These are phyloP conservation scores for Azorinus chamasolen DNA, from an alignment of 2,888 invertebrate species.

Conservation along the genomic window DNA sequence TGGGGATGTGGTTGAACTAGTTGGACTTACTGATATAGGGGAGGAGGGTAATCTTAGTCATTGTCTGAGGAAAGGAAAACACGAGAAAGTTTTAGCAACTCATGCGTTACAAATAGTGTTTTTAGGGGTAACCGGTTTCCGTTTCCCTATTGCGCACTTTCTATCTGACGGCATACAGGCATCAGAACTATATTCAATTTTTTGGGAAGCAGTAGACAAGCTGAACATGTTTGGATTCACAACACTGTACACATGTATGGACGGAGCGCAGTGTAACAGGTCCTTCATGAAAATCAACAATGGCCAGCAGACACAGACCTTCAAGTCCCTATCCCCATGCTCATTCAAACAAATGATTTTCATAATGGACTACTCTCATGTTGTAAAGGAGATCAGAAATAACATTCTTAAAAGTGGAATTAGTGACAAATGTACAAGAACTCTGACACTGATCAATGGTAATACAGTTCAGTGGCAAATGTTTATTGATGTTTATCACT, in stretches of 20 bases:
- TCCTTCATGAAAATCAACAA: conserved; percentile 32
- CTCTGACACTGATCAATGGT: background rate
- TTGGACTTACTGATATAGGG: conserved; percentile 49
- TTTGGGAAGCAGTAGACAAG: conserved; percentile 52
- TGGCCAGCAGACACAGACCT: background rate
- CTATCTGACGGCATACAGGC: conserved; percentile 31
- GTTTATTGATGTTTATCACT: conserved; percentile 26
- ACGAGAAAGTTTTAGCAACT: conserved; percentile 29
- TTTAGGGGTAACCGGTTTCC: conserved; percentile 55
- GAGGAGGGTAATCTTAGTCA: conserved; percentile 47
- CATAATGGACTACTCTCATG: conserved; percentile 28
- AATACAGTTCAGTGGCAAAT: conserved; percentile 28
- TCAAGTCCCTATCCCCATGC: conserved; percentile 3
- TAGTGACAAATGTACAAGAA: background rate
- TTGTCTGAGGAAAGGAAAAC: conserved; percentile 33
- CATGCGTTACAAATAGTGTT: conserved; percentile 56
- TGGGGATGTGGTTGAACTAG: conserved; percentile 53
- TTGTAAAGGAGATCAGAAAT: conserved; percentile 48
- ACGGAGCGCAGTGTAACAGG: conserved; percentile 41
- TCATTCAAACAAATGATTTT: conserved; percentile 13
- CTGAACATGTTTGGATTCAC: conserved; percentile 38
- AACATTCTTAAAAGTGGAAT: conserved; percentile 30
- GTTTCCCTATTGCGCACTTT: conserved; percentile 53
- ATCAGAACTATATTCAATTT: conserved; percentile 36
- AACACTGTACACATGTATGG: conserved; percentile 42